These are phyloP conservation scores for Scaptomyza parva DNA, from an alignment of 2,888 invertebrate genomes.

Conservation along the genomic window DNA sequence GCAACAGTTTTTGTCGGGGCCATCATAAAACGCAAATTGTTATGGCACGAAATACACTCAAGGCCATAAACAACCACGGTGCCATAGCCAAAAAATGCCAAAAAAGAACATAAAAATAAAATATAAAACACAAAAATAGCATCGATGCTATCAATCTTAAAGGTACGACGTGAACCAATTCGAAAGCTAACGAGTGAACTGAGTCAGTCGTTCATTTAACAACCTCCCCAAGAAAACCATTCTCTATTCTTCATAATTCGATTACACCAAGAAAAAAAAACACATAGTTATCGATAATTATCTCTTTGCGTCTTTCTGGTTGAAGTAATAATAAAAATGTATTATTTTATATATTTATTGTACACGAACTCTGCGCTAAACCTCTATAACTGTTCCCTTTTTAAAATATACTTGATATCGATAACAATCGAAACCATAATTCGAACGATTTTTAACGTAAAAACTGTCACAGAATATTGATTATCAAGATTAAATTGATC, in stretches of 20 bases:
- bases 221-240: neutral
- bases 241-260: constrained; percentile 1
- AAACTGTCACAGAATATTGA: neutral
- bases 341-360: no score
- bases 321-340: no score
- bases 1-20: constrained; percentile 51
- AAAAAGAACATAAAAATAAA: constrained; percentile 1
- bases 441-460: no score
- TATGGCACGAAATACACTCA: constrained; percentile 49
- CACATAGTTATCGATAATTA: no score
- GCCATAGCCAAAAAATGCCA: constrained; percentile 15
- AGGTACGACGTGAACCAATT: constrained; percentile 8
- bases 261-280: neutral
- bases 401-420: neutral
- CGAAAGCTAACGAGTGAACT: constrained; percentile 6
- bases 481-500: neutral
- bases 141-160: constrained; percentile 61
- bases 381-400: no score
- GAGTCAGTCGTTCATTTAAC: no score
- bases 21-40: constrained; percentile 70
- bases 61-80: constrained; percentile 46
- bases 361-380: no score
- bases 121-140: constrained; percentile 14
- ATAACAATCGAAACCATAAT: no score
- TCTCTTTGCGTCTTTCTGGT: no score